A percentile compares a stretch with the other conserved stretches of the same genome.
phyloP scores from a whole-genome alignment of 2,888 invertebrate genomes.

The Schizaphis graminum region DNA sequence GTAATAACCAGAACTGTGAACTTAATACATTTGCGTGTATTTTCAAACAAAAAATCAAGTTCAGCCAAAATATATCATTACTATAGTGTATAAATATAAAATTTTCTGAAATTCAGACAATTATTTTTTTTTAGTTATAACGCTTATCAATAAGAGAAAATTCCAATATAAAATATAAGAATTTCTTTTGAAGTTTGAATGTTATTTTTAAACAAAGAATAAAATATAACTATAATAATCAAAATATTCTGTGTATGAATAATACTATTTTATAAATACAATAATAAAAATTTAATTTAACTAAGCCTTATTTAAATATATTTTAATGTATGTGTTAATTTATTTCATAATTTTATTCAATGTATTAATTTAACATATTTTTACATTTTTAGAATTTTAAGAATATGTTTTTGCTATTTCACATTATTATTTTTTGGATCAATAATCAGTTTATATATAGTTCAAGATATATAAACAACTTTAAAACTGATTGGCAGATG shows the following conservation, averaged over 20 bases:
- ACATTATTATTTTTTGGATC: not conserved
- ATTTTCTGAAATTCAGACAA: not conserved
- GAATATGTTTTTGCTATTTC: not conserved
- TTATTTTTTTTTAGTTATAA: not conserved
- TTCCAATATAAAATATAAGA: not conserved
- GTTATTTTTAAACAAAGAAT: not conserved
- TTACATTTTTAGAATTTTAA: not conserved
- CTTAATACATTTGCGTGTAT: not conserved
- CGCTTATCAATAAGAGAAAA: not conserved
- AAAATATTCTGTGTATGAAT: not conserved
- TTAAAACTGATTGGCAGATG: not conserved
- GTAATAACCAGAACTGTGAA: not conserved
- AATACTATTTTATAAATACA: not conserved
- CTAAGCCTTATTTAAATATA: not conserved
- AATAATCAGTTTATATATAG: not conserved
- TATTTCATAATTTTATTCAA: not conserved
- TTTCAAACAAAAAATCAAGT: not conserved
- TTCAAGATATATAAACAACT: not conserved
- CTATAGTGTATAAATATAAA: not conserved
- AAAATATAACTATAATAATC: not conserved
- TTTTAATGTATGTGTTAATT: not conserved
- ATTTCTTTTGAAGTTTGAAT: not conserved
- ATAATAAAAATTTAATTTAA: not conserved
- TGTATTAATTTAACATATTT: not conserved
- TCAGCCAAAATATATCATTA: not conserved